Conservation (phyloP, 1,140 invertebrate species). For the Panulirus ornatus region DNA sequence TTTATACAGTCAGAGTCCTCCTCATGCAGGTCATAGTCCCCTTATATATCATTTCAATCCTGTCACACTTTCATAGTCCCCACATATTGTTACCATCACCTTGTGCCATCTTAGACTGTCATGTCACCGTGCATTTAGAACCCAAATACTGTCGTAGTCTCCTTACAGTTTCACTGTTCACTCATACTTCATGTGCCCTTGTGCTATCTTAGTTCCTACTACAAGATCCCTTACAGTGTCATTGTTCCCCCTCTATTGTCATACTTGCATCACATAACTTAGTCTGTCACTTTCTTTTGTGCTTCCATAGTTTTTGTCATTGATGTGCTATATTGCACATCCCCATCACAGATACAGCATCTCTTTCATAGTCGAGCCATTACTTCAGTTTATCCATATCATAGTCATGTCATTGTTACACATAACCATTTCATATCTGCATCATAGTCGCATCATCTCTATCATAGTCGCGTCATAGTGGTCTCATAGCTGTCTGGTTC, state of each 20-base stretch:
- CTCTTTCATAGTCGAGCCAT: no score
- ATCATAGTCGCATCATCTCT: slow-evolving; percentile 16
- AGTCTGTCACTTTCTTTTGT: neutral
- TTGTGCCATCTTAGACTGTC: no score
- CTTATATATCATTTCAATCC: neutral
- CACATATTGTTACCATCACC: neutral
- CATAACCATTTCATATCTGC: neutral
- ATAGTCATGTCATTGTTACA: neutral
- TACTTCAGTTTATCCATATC: neutral
- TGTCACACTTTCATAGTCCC: neutral
- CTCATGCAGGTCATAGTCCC: neutral
- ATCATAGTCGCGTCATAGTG: neutral
- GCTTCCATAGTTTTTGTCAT: no score
- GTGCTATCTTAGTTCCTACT: neutral
- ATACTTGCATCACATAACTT: neutral
- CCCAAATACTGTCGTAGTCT: neutral
- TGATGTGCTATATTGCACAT: no score
- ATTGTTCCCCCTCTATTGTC: neutral
- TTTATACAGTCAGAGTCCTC: neutral
- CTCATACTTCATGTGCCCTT: neutral
- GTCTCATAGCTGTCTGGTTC: neutral
- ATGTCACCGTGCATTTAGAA: no score
- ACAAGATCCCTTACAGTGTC: neutral
- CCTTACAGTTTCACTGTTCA: neutral
- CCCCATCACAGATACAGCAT: no score